phyloP scores from a whole-genome alignment of 2,113 vertebrate species.

The Carollia perspicillata region DNA sequence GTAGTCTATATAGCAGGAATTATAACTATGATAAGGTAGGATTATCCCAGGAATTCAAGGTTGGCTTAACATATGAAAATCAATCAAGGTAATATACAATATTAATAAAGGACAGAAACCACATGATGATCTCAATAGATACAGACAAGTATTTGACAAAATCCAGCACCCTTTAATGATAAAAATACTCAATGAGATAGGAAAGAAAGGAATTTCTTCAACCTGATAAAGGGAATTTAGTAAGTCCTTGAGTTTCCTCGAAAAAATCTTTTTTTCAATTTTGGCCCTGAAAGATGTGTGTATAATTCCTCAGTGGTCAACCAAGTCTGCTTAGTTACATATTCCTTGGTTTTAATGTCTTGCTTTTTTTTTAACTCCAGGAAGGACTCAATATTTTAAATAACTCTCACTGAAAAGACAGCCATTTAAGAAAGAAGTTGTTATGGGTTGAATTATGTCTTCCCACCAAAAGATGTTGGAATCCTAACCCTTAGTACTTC shows the following conservation, averaged over 20 bases:
- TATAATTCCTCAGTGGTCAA: neutral
- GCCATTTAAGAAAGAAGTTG: neutral
- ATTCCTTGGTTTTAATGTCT: neutral
- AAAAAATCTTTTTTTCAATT: neutral
- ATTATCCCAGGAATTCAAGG: neutral
- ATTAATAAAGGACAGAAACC: neutral
- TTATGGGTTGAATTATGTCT: neutral
- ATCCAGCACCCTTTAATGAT: neutral
- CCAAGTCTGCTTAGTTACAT: neutral
- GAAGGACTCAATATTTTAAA: neutral
- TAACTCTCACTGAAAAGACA: neutral
- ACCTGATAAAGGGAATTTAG: neutral
- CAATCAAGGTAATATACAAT: neutral
- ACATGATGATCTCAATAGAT: neutral
- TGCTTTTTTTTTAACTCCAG: neutral
- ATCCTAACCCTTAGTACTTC: neutral
- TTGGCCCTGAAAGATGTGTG: neutral
- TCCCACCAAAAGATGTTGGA: neutral
- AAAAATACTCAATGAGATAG: neutral
- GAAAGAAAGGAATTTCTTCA: neutral
- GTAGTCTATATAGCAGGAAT: neutral
- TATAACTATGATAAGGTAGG: neutral
- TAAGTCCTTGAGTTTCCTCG: neutral
- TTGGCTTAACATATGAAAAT: neutral
- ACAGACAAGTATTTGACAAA: neutral